Conservation (phyloP, 2,888 invertebrate species). For the Tholera decimalis region DNA sequence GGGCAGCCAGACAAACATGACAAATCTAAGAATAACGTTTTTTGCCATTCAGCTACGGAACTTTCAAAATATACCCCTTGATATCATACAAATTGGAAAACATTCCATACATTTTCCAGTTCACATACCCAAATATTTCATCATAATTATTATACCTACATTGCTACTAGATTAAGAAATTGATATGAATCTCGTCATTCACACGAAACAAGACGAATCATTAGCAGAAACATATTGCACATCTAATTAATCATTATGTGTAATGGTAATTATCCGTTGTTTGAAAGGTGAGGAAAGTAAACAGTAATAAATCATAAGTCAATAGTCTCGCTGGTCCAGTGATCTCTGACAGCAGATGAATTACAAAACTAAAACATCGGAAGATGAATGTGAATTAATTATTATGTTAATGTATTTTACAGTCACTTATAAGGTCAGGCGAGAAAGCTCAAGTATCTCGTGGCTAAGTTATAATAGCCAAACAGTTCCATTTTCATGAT, state of each 20-base stretch:
- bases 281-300: slow-evolving; percentile 35
- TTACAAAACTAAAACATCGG: not conserved
- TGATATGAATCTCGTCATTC: slow-evolving; percentile 22
- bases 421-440: not conserved
- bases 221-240: slow-evolving; percentile 26
- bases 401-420: slow-evolving; percentile 12
- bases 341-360: not conserved
- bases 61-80: no score
- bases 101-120: no score
- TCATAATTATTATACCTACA: not conserved
- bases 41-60: no score
- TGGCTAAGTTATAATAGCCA: no score
- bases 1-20: no score
- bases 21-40: no score
- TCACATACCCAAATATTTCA: no score
- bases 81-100: no score
- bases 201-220: slow-evolving; percentile 34
- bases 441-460: not conserved
- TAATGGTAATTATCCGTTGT: slow-evolving; percentile 51
- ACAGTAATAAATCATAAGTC: slow-evolving; percentile 44
- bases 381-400: not conserved
- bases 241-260: slow-evolving; percentile 27
- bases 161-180: not conserved
- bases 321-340: slow-evolving; percentile 3
- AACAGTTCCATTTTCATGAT: no score